These are phyloP conservation scores for Trichechus manatus DNA, from an alignment of 2,113 vertebrate species.

Conservation along the genomic window DNA sequence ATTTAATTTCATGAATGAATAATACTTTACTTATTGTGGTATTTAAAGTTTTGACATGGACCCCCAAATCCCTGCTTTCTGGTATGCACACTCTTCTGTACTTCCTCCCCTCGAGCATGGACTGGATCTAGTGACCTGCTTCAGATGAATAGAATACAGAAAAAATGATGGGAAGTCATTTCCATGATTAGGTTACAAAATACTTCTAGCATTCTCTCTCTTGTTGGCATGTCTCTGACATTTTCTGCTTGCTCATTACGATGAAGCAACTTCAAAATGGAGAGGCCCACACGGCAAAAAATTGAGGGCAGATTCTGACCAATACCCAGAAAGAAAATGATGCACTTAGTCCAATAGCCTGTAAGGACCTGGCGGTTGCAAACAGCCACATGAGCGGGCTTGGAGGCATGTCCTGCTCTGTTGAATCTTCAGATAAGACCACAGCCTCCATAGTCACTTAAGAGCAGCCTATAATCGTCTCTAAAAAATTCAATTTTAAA, in stretches of 20 bases:
- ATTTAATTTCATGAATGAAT: background rate
- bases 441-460: background rate
- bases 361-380: background rate
- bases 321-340: background rate
- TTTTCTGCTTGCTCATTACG: background rate
- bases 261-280: background rate
- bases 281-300: background rate
- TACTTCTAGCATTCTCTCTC: background rate
- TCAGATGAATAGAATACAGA: background rate
- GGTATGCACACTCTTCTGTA: background rate
- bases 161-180: background rate
- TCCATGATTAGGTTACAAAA: background rate
- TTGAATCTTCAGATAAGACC: background rate
- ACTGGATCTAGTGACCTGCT: background rate
- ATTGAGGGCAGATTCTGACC: background rate
- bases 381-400: too few species aligned
- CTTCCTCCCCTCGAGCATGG: background rate
- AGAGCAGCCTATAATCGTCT: background rate
- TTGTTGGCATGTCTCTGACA: background rate
- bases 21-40: background rate
- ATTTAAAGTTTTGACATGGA: background rate
- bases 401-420: background rate
- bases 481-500: background rate
- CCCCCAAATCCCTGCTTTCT: background rate
- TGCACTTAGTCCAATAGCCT: background rate